These are phyloP conservation scores for Streblospio benedicti DNA, from an alignment of 1,140 invertebrate genomes.

Conservation along the genomic window DNA sequence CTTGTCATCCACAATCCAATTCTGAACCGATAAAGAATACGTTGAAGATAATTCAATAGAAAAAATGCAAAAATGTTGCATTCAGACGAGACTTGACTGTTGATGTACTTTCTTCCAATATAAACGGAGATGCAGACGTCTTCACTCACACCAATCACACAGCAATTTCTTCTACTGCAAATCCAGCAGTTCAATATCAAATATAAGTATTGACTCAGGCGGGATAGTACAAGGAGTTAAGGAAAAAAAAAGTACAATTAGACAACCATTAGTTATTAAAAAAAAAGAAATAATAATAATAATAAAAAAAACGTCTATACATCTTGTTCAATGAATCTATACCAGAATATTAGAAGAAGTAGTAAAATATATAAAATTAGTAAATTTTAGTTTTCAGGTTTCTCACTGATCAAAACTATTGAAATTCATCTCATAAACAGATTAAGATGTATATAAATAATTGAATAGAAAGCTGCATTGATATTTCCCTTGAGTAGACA, in stretches of 20 bases:
- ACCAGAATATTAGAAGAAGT: not conserved
- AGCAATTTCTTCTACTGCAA: constrained; percentile 14
- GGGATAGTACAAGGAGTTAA: constrained; percentile 56
- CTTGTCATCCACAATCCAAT: not conserved
- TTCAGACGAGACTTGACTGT: constrained; percentile 1
- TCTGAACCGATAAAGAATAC: not conserved
- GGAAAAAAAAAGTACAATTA: constrained; percentile 64
- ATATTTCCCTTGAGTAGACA: not conserved
- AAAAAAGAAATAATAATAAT: not conserved
- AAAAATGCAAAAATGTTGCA: not conserved
- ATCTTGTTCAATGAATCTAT: not conserved
- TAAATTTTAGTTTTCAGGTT: not conserved
- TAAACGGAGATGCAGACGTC: too few species aligned
- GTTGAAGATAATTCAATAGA: not conserved
- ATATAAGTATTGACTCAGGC: constrained; percentile 4
- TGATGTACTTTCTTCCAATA: too few species aligned
- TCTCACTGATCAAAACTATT: too few species aligned
- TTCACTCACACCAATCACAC: constrained; percentile 16
- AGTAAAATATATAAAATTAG: not conserved
- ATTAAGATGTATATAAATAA: too few species aligned
- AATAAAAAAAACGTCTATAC: not conserved
- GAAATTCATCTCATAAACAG: too few species aligned
- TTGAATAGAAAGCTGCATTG: too few species aligned
- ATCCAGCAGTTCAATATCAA: constrained; percentile 3
- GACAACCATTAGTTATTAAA: constrained; percentile 51